A percentile compares a stretch with the other conserved stretches of the same genome.
Conservation (phyloP, 2,888 invertebrate genomes). For the Apamea sordens region DNA sequence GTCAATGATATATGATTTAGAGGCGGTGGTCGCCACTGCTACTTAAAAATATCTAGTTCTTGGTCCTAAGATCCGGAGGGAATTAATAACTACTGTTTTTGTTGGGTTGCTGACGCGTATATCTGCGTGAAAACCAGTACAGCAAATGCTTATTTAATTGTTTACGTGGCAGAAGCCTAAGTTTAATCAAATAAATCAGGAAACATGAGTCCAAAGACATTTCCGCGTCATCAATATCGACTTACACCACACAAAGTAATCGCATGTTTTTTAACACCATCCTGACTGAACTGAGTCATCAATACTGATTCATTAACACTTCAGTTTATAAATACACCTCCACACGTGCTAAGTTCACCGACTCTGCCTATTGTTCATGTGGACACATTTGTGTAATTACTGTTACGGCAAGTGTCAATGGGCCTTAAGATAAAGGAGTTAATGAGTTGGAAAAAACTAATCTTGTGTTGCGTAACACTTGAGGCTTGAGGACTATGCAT, state of each 20-base stretch:
- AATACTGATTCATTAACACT: slow-evolving; percentile 67
- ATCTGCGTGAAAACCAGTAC: too few relatives aligned
- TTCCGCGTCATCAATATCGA: slow-evolving; percentile 24
- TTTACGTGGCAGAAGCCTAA: background rate
- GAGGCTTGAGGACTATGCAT: background rate
- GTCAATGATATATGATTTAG: background rate
- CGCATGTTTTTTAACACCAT: slow-evolving; percentile 28
- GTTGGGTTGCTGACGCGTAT: background rate
- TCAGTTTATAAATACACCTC: slow-evolving; percentile 67
- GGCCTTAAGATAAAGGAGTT: slow-evolving; percentile 24
- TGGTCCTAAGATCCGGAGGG: background rate
- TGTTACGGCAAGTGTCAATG: slow-evolving; percentile 14
- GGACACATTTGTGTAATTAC: slow-evolving; percentile 43
- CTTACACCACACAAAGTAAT: slow-evolving; percentile 13
- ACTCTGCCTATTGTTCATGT: slow-evolving; percentile 49
- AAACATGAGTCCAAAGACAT: background rate
- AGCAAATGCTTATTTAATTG: too few relatives aligned
- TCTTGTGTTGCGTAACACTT: slow-evolving; percentile 10
- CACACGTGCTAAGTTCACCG: slow-evolving; percentile 60
- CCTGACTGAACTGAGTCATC: slow-evolving; percentile 56
- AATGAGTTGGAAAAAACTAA: slow-evolving; percentile 29
- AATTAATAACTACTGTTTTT: background rate
- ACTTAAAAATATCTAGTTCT: background rate
- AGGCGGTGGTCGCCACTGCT: background rate
- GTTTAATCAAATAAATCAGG: background rate